Conservation (phyloP, 2,113 vertebrate genomes). For the Sceloporus tristichus region DNA sequence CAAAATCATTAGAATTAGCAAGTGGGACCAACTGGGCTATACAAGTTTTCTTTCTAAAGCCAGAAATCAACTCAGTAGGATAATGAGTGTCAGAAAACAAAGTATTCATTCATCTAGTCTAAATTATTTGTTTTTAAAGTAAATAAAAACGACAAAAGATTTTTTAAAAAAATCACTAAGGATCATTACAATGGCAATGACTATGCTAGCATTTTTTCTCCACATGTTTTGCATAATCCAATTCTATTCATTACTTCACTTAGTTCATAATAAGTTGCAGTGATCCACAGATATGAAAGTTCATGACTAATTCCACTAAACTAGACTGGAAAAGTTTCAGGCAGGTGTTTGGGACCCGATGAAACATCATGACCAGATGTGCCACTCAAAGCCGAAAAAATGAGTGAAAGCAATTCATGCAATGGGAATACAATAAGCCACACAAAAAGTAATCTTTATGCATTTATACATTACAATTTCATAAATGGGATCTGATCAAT, state of each 20-base stretch:
- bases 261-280: background rate
- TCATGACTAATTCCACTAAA: background rate
- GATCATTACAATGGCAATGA: background rate
- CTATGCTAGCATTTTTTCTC: background rate
- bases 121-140: background rate
- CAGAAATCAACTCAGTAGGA: background rate
- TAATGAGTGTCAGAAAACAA: background rate
- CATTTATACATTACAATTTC: no score
- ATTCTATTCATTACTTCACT: background rate
- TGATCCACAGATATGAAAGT: background rate
- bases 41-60: background rate
- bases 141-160: background rate
- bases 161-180: background rate
- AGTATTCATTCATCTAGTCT: background rate
- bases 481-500: no score
- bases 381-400: background rate
- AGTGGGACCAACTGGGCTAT: background rate
- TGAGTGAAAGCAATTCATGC: no score
- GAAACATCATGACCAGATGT: background rate
- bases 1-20: slow-evolving; percentile 13
- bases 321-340: no score
- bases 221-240: background rate
- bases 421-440: no score
- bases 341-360: no score
- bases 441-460: no score